Evolutionary conservation across 2,888 invertebrate genomes (phyloP).

Genomic region (Lucinisca nassula): DNA sequence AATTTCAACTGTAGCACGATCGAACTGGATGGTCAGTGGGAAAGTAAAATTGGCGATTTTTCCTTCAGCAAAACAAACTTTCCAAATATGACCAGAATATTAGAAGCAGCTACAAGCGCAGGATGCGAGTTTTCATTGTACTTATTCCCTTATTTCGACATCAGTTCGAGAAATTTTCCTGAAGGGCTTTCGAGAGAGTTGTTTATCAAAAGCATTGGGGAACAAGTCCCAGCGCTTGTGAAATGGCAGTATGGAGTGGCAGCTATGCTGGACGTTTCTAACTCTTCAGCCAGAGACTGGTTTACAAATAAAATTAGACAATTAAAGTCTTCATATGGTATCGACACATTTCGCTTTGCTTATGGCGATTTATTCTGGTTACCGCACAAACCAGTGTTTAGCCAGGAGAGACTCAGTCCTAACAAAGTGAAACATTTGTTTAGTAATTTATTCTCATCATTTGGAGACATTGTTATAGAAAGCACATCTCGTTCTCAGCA

Average conservation of each 20-base stretch:
- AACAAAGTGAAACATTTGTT: constrained; percentile 70
- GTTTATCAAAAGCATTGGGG: constrained; percentile 79
- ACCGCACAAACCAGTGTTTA: constrained; percentile 80
- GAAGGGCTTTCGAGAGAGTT: constrained; percentile 91
- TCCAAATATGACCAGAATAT: constrained; percentile 71
- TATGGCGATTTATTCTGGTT: constrained; percentile 89
- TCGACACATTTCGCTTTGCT: constrained; percentile 96
- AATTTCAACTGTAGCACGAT: constrained; percentile 81
- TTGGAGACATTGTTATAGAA: constrained; percentile 67
- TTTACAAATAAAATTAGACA: constrained; percentile 91
- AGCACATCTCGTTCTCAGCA: constrained; percentile 91
- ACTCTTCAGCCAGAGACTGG: constrained; percentile 94
- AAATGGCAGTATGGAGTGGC: constrained; percentile 90
- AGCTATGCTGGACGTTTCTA: constrained; percentile 96
- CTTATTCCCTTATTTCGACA: constrained; percentile 78
- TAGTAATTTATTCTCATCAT: constrained; percentile 69
- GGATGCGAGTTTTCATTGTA: constrained; percentile 68
- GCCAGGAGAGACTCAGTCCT: constrained; percentile 63
- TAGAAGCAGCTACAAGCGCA: constrained; percentile 36
- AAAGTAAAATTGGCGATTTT: constrained; percentile 94
- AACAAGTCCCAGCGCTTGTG: constrained; percentile 88
- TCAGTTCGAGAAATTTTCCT: constrained; percentile 90
- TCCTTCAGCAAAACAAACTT: constrained; percentile 90
- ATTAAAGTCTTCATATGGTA: constrained; percentile 91
- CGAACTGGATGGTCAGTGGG: constrained; percentile 95